Percentiles rank a stretch among this genome's conserved stretches.
phyloP scores from a whole-genome alignment of 53 echinoderm and acorn worm species.

The Actinopyga echinites region DNA sequence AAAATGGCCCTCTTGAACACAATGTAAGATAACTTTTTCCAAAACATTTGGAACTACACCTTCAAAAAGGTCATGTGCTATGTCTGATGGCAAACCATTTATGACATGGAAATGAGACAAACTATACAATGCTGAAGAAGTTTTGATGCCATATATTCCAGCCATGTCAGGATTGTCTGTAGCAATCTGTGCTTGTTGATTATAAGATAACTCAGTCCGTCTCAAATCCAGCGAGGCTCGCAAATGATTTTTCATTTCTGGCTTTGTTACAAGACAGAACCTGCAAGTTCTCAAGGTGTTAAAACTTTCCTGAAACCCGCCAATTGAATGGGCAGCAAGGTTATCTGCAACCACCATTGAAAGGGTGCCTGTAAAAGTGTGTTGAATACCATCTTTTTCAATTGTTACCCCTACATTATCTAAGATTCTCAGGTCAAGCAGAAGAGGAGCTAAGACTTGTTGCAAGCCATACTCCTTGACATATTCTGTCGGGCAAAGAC shows the following conservation, averaged over 20 bases:
- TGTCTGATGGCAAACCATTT: constrained; percentile 26
- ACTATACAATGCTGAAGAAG: background rate
- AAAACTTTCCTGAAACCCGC: constrained; percentile 33
- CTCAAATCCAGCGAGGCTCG: background rate
- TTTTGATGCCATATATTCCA: constrained; percentile 22
- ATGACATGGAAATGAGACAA: constrained; percentile 14
- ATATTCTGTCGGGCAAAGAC: constrained; percentile 8
- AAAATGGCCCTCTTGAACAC: constrained; percentile 50
- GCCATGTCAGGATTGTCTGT: constrained; percentile 19
- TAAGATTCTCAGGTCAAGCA: background rate
- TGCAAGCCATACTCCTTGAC: constrained; percentile 23
- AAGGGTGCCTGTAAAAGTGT: background rate
- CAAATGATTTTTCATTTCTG: background rate
- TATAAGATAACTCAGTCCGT: background rate
- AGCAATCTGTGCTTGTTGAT: constrained; percentile 14
- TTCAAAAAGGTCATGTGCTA: constrained; percentile 35
- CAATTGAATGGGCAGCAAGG: constrained; percentile 19
- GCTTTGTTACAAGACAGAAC: constrained; percentile 20
- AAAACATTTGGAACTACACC: constrained; percentile 31
- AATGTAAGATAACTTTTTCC: constrained; percentile 39
- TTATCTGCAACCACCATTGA: constrained; percentile 7
- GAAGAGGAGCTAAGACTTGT: background rate
- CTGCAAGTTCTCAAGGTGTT: background rate
- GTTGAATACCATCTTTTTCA: background rate
- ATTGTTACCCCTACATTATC: background rate